These are phyloP conservation scores for Silurus asotus DNA, from an alignment of 2,113 vertebrate species.

Conservation along the genomic window DNA sequence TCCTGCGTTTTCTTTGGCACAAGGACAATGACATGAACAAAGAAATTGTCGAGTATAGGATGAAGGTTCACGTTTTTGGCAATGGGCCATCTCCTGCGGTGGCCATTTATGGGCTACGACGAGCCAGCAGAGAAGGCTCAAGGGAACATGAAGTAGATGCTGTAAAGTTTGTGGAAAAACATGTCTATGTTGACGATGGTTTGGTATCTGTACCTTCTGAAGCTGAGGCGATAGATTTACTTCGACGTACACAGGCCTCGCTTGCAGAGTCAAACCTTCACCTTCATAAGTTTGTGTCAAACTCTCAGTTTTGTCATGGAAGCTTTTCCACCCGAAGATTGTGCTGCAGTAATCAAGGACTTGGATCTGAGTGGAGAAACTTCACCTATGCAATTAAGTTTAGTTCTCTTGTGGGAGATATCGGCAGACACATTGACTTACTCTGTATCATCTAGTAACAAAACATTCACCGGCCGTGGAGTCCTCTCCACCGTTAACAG, in stretches of 20 bases:
- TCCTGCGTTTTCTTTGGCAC: neutral
- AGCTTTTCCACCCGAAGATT: neutral
- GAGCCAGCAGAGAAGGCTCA: neutral
- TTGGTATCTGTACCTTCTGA: no score
- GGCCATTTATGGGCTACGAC: neutral
- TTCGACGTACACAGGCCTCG: neutral
- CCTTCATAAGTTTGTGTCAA: neutral
- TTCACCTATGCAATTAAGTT: neutral
- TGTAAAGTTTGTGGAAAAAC: neutral
- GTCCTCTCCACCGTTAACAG: neutral
- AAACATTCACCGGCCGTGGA: neutral
- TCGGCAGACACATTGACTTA: no score
- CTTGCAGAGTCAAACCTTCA: neutral
- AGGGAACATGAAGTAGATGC: neutral
- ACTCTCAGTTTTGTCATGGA: neutral
- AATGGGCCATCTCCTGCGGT: neutral
- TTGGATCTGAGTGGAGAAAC: neutral
- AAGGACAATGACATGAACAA: neutral
- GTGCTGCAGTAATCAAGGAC: neutral
- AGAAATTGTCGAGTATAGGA: neutral
- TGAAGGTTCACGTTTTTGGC: neutral
- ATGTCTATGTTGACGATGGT: no score
- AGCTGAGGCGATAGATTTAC: neutral
- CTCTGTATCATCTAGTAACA: neutral
- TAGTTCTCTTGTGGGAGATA: neutral